A percentile compares a stretch with the other conserved stretches of the same genome.
Conservation (phyloP, 1,140 invertebrate genomes). For the Hypothenemus hampei region DNA sequence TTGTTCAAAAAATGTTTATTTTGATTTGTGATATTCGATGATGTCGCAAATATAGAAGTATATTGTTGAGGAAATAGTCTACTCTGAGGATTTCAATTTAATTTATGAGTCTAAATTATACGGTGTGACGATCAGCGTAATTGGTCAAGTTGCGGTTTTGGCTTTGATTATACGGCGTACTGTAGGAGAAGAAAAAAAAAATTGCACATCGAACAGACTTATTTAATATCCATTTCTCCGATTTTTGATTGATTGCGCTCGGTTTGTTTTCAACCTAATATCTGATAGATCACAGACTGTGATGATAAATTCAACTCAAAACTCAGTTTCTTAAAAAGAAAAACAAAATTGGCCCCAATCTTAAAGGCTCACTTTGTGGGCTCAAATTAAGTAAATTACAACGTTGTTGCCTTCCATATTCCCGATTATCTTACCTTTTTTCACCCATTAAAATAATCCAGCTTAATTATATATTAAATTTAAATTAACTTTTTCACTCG, state of each 20-base stretch:
- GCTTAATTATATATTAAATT: slow-evolving; percentile 31
- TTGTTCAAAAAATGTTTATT: slow-evolving; percentile 2
- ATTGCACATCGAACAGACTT: slow-evolving; percentile 18
- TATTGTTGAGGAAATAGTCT: slow-evolving; percentile 24
- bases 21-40: slow-evolving; percentile 1
- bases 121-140: slow-evolving; percentile 34
- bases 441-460: slow-evolving; percentile 26
- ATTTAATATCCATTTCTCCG: slow-evolving; percentile 15
- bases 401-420: slow-evolving; percentile 29
- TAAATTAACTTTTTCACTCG: slow-evolving; percentile 27
- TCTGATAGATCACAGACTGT: neutral
- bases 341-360: slow-evolving; percentile 13
- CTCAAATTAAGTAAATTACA: slow-evolving; percentile 31
- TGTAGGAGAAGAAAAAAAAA: slow-evolving; percentile 11
- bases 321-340: slow-evolving; percentile 1
- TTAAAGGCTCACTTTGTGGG: slow-evolving; percentile 22
- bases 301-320: neutral
- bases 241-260: neutral
- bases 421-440: slow-evolving; percentile 29
- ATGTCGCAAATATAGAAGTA: slow-evolving; percentile 24
- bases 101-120: slow-evolving; percentile 43
- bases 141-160: slow-evolving; percentile 36
- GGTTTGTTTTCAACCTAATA: neutral
- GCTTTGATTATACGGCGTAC: slow-evolving; percentile 35
- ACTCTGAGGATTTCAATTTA: slow-evolving; percentile 35